Evolutionary conservation across 2,888 invertebrate genomes (phyloP).

Genomic region (Sturmia bella): DNA sequence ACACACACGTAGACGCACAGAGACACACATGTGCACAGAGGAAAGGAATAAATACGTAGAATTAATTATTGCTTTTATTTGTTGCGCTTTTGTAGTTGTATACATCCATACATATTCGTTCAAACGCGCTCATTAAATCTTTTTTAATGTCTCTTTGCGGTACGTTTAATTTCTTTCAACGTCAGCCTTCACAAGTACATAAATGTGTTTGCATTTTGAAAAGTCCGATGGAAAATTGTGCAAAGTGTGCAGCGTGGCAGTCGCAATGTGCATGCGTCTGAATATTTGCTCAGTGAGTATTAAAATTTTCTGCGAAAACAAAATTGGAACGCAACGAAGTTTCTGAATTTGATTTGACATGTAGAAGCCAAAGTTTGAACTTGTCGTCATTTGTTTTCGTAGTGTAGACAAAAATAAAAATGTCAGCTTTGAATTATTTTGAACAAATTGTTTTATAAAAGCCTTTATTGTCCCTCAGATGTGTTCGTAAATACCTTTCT

Average conservation of each 20-base stretch:
- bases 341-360: conserved; percentile 53
- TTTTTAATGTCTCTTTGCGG: conserved; percentile 61
- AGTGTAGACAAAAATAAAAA: background rate
- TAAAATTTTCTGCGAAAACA: background rate
- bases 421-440: background rate
- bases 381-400: conserved; percentile 52
- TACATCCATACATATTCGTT: no score
- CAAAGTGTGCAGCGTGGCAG: no score
- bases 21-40: no score
- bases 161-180: conserved; percentile 58
- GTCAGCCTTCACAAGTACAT: background rate
- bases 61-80: background rate
- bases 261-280: background rate
- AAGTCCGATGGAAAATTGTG: background rate
- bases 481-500: background rate
- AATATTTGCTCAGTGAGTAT: background rate
- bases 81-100: conserved; percentile 6
- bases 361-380: conserved; percentile 46
- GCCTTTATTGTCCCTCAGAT: background rate
- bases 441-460: background rate
- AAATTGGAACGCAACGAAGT: conserved; percentile 3
- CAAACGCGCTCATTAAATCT: conserved; percentile 62
- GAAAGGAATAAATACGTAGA: background rate
- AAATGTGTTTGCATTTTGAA: background rate
- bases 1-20: no score